phyloP scores from a whole-genome alignment of 2,888 invertebrate species.

The Vandiemenella viatica region DNA sequence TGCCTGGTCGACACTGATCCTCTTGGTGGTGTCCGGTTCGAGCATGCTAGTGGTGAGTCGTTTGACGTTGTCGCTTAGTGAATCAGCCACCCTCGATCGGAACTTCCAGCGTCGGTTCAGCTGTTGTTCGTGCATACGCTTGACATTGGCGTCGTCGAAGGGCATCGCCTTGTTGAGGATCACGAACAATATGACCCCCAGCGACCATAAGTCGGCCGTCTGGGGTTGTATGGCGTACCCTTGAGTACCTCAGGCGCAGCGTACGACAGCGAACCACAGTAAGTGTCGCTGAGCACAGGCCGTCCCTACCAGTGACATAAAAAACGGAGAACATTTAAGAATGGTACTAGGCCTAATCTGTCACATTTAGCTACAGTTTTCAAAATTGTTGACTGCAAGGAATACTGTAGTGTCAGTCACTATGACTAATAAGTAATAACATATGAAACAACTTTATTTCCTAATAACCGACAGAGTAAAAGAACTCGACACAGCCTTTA shows the following conservation, averaged over 20 bases:
- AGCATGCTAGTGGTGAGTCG: background rate
- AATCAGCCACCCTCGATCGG: constrained; percentile 42
- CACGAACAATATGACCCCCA: constrained; percentile 64
- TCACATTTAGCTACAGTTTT: too few species aligned
- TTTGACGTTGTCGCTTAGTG: constrained; percentile 30
- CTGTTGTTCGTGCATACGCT: constrained; percentile 52
- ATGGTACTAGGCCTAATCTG: too few species aligned
- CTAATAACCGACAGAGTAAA: too few species aligned
- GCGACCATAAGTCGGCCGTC: constrained; percentile 63
- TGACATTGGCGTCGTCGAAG: constrained; percentile 62
- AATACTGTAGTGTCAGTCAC: too few species aligned
- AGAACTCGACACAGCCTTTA: too few species aligned
- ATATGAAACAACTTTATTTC: too few species aligned
- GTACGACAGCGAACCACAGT: constrained; percentile 78
- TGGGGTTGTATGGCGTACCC: constrained; percentile 56
- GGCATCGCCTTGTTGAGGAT: constrained; percentile 73
- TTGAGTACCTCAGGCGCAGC: constrained; percentile 69
- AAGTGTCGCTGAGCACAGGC: constrained; percentile 54
- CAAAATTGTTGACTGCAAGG: too few species aligned
- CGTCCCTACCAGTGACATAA: constrained; percentile 29
- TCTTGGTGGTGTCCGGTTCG: background rate
- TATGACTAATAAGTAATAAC: too few species aligned
- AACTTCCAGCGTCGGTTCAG: constrained; percentile 52
- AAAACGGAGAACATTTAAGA: too few species aligned
- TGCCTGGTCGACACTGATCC: background rate